Evolutionary conservation across 2,888 invertebrate genomes (phyloP).

Genomic region (Muschampia staudingeri): DNA sequence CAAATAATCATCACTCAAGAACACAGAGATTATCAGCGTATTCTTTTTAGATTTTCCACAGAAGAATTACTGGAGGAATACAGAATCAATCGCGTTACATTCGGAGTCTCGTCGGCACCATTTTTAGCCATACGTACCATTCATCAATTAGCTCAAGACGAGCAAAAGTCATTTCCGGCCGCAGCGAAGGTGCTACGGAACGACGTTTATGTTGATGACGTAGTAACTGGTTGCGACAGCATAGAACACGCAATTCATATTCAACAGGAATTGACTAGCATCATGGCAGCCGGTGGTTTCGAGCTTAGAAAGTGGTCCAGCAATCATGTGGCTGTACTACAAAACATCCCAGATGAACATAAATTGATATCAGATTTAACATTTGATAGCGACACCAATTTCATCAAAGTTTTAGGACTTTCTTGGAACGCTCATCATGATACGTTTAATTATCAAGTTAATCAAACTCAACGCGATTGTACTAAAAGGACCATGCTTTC

Average conservation of each 20-base stretch:
- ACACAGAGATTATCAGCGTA: no score
- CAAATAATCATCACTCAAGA: no score
- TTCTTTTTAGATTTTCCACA: no score
- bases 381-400: not conserved
- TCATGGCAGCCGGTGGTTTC: conserved; percentile 6
- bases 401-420: conserved; percentile 12
- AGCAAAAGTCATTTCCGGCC: no score
- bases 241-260: not conserved
- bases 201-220: no score
- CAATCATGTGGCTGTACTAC: conserved; percentile 5
- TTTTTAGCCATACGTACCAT: no score
- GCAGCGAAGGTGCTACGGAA: no score
- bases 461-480: not conserved
- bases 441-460: not conserved
- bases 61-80: no score
- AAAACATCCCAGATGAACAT: not conserved
- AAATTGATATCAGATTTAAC: not conserved
- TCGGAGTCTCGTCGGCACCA: no score
- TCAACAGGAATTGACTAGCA: conserved; percentile 8
- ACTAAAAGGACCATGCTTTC: not conserved
- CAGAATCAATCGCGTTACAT: no score
- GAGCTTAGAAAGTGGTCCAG: conserved; percentile 17
- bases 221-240: no score
- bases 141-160: no score
- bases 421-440: not conserved